Evolutionary conservation across 2,797 vertebrate genomes (phyloP), one percentile per base, ranked within the genome.

Genomic region (Lithobates sylvaticus): DNA sequence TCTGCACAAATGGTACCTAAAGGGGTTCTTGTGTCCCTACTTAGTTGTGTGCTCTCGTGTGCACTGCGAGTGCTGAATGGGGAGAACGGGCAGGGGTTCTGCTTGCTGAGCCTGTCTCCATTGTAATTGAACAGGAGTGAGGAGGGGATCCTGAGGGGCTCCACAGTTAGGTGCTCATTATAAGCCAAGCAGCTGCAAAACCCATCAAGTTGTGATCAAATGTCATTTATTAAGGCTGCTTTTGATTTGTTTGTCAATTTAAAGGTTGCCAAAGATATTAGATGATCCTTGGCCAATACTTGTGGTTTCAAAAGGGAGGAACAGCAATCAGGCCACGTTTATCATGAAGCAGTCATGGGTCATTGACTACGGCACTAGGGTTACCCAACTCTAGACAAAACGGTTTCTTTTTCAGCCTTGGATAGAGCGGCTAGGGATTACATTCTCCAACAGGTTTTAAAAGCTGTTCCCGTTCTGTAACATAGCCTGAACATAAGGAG

Each of bases 1-100:
- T 89, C 91, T 9, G 83, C 93, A 93, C 94, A 95, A 95, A 95
- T 95, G 94, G 90, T 92, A 58, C 90, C 90, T 88, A 89, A 64
- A 27, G 42, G 76, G 13, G 61, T 15, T 10, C 50, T 68, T 65
- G 72, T 61, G 58, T 61, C 6, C 4, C n/a, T 58, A 74, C 42
- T 67, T 50, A 77, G 71, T 54, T 10, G 16, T 21, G 27, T 39
- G 10, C 72, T 75, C 34, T 9, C 4, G 18, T n/a, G 44, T 23
- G 16, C 8, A 39, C 34, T 7, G 61, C 61, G 29, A 54, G 1
- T 26, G 26, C 29, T 71, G 23, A 70, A 77, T 70, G 42, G 44
- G 75, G 65, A 50, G 39, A 26, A n/a, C 16, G 15, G 67, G 32
- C 5, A 23, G 29, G 42, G 36, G 50, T 10, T 77, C 23, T 29